Conservation (phyloP, 2,888 invertebrate species). For the Lumbricus terrestris region DNA sequence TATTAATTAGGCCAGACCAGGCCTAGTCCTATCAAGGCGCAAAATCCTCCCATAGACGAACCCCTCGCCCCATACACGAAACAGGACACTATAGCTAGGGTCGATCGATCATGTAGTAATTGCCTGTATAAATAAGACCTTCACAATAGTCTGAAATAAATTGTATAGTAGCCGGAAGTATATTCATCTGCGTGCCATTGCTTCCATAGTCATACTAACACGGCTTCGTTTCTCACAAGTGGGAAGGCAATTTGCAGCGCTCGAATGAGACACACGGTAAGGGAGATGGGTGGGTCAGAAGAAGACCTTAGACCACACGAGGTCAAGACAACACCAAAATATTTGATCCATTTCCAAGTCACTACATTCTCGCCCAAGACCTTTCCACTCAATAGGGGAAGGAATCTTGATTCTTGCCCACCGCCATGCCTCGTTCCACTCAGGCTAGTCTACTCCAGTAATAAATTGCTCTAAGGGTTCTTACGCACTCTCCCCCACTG, state of each 20-base stretch:
- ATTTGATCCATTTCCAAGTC: not conserved
- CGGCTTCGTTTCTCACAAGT: not conserved
- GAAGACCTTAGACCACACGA: too few species aligned
- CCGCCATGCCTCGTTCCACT: too few species aligned
- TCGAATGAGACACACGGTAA: not conserved
- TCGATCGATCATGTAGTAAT: not conserved
- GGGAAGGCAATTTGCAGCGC: not conserved
- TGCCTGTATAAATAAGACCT: not conserved
- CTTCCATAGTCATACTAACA: not conserved
- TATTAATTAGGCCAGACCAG: not conserved
- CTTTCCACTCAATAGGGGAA: too few species aligned
- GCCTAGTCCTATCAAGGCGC: not conserved
- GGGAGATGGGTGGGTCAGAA: too few species aligned
- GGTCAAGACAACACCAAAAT: too few species aligned
- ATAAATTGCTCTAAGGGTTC: too few species aligned
- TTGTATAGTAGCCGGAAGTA: not conserved
- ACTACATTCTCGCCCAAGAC: not conserved
- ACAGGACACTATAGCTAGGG: not conserved
- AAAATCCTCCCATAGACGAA: not conserved
- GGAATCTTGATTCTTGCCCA: too few species aligned
- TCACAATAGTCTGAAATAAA: not conserved
- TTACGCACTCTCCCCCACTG: too few species aligned
- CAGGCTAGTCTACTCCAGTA: too few species aligned
- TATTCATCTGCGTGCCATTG: not conserved
- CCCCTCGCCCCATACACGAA: not conserved